Conservation (phyloP, 2,888 invertebrate species). For the Argyresthia albistria region DNA sequence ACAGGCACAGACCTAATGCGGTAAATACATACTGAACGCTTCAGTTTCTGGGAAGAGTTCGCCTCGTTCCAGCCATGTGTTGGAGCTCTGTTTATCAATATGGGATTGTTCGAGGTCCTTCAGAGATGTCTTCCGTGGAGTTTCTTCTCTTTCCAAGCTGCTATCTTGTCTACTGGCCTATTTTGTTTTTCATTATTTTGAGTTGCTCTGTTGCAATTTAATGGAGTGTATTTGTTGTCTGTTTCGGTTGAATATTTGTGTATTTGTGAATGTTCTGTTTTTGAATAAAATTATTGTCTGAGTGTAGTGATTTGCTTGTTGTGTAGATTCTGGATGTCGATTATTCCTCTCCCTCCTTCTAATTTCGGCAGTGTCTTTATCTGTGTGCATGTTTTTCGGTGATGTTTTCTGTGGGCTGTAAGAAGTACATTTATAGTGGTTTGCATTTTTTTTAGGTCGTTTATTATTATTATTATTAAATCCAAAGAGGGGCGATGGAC, state of each 20-base stretch:
- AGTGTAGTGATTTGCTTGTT: conserved; percentile 12
- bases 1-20: too few species aligned
- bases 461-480: too few species aligned
- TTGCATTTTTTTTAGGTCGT: too few species aligned
- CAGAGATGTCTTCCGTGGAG: too few species aligned
- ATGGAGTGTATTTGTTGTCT: conserved; percentile 6
- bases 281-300: conserved; percentile 9
- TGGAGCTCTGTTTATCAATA: not conserved
- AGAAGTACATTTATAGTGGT: too few species aligned
- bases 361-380: not conserved
- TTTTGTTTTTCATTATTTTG: not conserved
- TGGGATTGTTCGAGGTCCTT: not conserved
- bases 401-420: too few species aligned
- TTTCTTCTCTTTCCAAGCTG: not conserved
- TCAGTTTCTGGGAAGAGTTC: not conserved
- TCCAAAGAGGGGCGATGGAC: too few species aligned
- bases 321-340: conserved; percentile 14
- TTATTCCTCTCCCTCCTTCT: conserved; percentile 8
- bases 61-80: not conserved
- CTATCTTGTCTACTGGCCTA: not conserved
- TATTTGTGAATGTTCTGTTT: conserved; percentile 4
- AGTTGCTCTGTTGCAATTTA: not conserved
- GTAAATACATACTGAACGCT: too few species aligned
- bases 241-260: conserved; percentile 4
- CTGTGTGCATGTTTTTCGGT: too few species aligned